Conservation (phyloP, 2,113 vertebrate genomes). For the Cyanoliseus patagonus region DNA sequence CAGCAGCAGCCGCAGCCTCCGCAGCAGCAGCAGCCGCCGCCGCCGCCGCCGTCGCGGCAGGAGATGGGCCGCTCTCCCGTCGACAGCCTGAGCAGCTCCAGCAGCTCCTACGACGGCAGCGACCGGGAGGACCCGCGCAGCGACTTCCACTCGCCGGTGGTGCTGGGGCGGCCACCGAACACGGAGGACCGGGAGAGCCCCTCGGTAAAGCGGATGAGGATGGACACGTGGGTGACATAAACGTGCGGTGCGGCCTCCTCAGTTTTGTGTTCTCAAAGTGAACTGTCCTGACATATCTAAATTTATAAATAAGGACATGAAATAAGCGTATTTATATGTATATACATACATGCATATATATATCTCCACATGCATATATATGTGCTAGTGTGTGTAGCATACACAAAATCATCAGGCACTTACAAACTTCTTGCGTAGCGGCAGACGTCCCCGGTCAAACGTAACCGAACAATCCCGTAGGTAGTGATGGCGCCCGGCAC, state of each 20-base stretch:
- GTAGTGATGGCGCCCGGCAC: slow-evolving; percentile 87
- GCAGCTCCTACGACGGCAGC: slow-evolving; percentile 96
- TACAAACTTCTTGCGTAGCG: slow-evolving; percentile 80
- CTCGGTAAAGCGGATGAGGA: slow-evolving; percentile 95
- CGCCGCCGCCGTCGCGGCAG: slow-evolving; percentile 83
- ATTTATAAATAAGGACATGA: slow-evolving; percentile 80
- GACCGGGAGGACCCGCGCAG: slow-evolving; percentile 91
- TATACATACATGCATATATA: slow-evolving; percentile 80
- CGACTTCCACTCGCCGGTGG: slow-evolving; percentile 91
- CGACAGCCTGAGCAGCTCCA: slow-evolving; percentile 98
- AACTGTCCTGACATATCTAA: slow-evolving; percentile 85
- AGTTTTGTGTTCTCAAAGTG: slow-evolving; percentile 59
- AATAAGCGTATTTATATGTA: slow-evolving; percentile 83
- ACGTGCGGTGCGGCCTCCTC: background rate
- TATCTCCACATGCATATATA: slow-evolving; percentile 76
- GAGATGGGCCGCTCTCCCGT: slow-evolving; percentile 95
- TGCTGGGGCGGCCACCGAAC: slow-evolving; percentile 85
- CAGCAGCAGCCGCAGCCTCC: slow-evolving; percentile 78
- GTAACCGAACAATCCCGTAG: slow-evolving; percentile 77
- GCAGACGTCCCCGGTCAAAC: slow-evolving; percentile 77
- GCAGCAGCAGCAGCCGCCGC: slow-evolving; percentile 73
- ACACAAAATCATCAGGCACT: slow-evolving; percentile 87
- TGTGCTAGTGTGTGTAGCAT: slow-evolving; percentile 77
- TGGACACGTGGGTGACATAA: slow-evolving; percentile 99
- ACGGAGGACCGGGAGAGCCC: slow-evolving; percentile 90